phyloP scores from a whole-genome alignment of 2,797 vertebrate genomes.

The Lithobates pipiens region DNA sequence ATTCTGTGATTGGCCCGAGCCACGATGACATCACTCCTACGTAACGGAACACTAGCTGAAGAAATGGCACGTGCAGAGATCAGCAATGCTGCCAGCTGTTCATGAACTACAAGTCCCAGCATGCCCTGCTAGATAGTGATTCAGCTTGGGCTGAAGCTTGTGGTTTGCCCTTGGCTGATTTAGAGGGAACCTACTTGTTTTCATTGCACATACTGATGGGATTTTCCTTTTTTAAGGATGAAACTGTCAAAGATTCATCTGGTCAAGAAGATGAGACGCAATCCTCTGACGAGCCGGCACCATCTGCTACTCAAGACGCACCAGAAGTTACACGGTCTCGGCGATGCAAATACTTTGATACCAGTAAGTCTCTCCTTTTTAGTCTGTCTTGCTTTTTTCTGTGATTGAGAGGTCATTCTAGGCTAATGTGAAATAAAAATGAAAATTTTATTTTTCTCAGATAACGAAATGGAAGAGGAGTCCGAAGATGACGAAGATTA shows the following conservation, averaged over 20 bases:
- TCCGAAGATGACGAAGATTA: constrained; percentile 99
- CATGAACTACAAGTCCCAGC: too few species aligned
- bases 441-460: constrained; percentile 70
- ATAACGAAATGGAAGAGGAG: constrained; percentile 93
- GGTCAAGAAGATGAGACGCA: constrained; percentile 84
- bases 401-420: background rate
- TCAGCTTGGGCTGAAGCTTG: background rate
- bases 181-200: background rate
- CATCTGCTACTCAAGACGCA: constrained; percentile 82
- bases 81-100: too few species aligned
- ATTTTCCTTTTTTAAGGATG: constrained; percentile 74
- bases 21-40: too few species aligned
- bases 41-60: too few species aligned
- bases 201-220: background rate
- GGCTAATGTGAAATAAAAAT: background rate
- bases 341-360: constrained; percentile 92
- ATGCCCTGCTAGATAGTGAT: too few species aligned
- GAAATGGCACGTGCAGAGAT: too few species aligned
- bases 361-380: constrained; percentile 77
- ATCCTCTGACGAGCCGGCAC: constrained; percentile 83
- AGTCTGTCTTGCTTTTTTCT: background rate
- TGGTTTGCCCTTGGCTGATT: background rate
- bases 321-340: constrained; percentile 89
- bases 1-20: too few species aligned
- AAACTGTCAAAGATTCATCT: constrained; percentile 82